Conservation (phyloP, 2,888 invertebrate species). For the Leptodirus hochenwartii region DNA sequence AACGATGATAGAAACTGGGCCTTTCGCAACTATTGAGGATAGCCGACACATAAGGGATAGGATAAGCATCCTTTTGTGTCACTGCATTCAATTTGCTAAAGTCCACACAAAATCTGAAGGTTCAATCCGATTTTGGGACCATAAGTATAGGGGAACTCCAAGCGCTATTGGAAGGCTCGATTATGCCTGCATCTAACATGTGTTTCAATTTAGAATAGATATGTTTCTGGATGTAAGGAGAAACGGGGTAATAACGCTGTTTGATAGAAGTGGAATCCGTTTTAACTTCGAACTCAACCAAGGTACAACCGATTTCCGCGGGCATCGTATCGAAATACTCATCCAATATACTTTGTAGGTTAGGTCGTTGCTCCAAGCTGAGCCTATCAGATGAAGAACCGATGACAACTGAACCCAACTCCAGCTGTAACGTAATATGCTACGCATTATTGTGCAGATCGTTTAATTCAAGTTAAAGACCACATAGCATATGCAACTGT, state of each 20-base stretch:
- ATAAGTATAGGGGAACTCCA: no score
- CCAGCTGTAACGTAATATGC: slow-evolving; percentile 6
- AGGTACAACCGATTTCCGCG: slow-evolving; percentile 5
- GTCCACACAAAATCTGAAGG: slow-evolving; percentile 15
- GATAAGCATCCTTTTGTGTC: slow-evolving; percentile 12
- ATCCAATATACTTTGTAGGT: not conserved
- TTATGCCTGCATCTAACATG: no score
- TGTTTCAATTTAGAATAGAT: no score
- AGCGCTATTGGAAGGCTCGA: no score
- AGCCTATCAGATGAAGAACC: not conserved
- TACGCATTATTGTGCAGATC: slow-evolving; percentile 8
- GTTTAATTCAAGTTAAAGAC: no score
- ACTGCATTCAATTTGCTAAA: slow-evolving; percentile 14
- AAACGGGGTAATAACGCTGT: slow-evolving; percentile 7
- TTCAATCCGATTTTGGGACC: slow-evolving; percentile 18
- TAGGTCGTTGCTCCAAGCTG: not conserved
- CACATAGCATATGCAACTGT: no score
- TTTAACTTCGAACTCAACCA: slow-evolving; percentile 5
- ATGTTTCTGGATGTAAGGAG: no score
- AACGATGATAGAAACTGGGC: slow-evolving; percentile 15
- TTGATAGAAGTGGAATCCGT: slow-evolving; percentile 6
- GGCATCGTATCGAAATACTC: not conserved
- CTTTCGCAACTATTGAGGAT: slow-evolving; percentile 15
- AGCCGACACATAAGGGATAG: slow-evolving; percentile 14
- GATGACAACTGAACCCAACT: not conserved